Conservation (phyloP, 2,113 vertebrate species). For the Solea solea region DNA sequence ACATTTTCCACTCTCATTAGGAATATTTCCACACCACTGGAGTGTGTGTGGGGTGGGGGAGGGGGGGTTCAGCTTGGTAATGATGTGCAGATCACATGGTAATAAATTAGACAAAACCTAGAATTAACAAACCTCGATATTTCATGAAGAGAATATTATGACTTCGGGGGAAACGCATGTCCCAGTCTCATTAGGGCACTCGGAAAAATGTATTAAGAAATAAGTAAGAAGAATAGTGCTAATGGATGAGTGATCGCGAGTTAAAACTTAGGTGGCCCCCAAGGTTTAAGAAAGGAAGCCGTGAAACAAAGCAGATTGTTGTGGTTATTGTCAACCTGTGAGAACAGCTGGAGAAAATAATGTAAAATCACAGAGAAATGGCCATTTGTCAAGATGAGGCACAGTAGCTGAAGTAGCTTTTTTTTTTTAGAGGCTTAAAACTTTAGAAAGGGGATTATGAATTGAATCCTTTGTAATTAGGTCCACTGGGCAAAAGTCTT, state of each 20-base stretch:
- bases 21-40: conserved; percentile 51
- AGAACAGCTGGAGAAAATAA: conserved; percentile 3
- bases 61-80: conserved; percentile 63
- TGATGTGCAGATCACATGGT: conserved; percentile 63
- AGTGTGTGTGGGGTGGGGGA: background rate
- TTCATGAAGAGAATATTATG: conserved; percentile 50
- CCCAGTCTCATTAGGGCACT: conserved; percentile 20
- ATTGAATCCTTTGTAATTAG: conserved; percentile 75
- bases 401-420: conserved; percentile 47
- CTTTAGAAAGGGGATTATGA: conserved; percentile 68
- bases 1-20: conserved; percentile 66
- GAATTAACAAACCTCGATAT: conserved; percentile 59
- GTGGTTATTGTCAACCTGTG: background rate
- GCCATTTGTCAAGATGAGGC: conserved; percentile 51
- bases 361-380: conserved; percentile 22
- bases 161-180: conserved; percentile 24
- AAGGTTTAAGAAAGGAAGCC: conserved; percentile 1
- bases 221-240: background rate
- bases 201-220: conserved; percentile 27
- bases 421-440: conserved; percentile 63
- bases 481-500: conserved; percentile 72
- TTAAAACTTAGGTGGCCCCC: conserved; percentile 4
- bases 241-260: conserved; percentile 15
- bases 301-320: conserved; percentile 6
- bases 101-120: conserved; percentile 66